A percentile compares a stretch with the other conserved stretches of the same genome.
Conservation (phyloP, 1,140 invertebrate genomes). For the Chironomus tepperi region DNA sequence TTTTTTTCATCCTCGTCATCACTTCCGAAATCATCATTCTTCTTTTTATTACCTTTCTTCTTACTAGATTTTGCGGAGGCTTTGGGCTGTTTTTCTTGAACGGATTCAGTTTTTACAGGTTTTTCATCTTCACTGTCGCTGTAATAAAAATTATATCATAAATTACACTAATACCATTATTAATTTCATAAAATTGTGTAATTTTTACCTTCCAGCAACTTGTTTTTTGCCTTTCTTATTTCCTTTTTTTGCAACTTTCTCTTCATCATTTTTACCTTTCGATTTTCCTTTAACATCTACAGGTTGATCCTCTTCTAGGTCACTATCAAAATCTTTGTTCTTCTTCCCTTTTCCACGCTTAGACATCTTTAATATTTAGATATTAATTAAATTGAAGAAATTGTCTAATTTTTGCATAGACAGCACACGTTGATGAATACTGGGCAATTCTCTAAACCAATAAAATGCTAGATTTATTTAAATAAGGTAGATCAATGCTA, state of each 20-base stretch:
- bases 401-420: background rate
- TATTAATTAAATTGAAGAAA: too few relatives aligned
- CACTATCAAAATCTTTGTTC: background rate
- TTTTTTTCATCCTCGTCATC: conserved; percentile 38
- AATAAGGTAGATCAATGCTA: too few relatives aligned
- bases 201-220: background rate
- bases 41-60: conserved; percentile 53
- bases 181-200: background rate
- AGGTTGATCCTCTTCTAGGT: background rate
- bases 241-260: background rate
- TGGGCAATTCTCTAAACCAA: background rate
- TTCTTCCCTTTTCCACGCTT: conserved; percentile 2
- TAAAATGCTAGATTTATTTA: too few relatives aligned
- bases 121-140: background rate
- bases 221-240: background rate
- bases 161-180: background rate
- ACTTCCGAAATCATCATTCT: conserved; percentile 49
- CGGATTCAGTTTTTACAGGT: background rate
- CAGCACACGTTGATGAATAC: background rate
- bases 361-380: background rate
- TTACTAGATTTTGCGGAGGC: conserved; percentile 33
- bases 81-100: background rate
- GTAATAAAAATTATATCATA: background rate
- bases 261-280: background rate
- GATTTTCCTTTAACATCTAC: background rate